Evolutionary conservation across 2,113 vertebrate genomes (phyloP), one percentile per base, ranked within the genome.

Genomic region (Esox niger): DNA sequence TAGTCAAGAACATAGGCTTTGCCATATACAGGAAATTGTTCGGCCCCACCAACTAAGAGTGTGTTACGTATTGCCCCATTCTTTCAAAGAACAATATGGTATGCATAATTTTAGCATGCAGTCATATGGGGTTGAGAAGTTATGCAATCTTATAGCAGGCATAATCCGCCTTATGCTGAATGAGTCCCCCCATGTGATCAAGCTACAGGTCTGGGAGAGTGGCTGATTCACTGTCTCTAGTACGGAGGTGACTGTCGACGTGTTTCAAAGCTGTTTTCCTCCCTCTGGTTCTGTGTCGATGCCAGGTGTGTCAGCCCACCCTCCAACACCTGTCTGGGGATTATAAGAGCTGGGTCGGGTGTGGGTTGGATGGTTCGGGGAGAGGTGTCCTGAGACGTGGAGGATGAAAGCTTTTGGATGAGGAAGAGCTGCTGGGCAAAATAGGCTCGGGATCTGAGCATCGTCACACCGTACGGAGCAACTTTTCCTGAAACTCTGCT

Each of bases 161-260:
- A 46, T 84, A 87, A 89, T 86, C 85, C 83, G 66, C 71, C 74
- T 86, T 81, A 84, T 57, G 69, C 82, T 66, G 64, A 85, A 67
- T 73, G 72, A 82, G 72, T n/a, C 65, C 76, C 71, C 82, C 77
- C 79, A 84, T 84, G 82, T 88, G 86, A 88, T 8, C 25, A 25
- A 26, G 10, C 55, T 4, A 54, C 47, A 52, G 47, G 47, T 52
- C 47, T 52, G 21, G 49, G 49, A 54, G 49, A 54, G 49, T 3
- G 49, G 38, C 38, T 43, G 35, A 4, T 15, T 43, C 35, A 2
- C 15, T 10, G 35, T 4, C 13, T 43, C 10, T 43, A 15, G 21
- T 54, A 6, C 21, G n/a, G 49, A 25, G 49, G 49, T 25, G 17
- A 23, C 49, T 52, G 49, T 52, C n/a, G 17, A 4, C 2, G 21